A percentile compares a stretch with the other conserved stretches of the same genome.
Conservation (phyloP, 92 coral and sea anemone genomes). For the Phymanthus crucifer region DNA sequence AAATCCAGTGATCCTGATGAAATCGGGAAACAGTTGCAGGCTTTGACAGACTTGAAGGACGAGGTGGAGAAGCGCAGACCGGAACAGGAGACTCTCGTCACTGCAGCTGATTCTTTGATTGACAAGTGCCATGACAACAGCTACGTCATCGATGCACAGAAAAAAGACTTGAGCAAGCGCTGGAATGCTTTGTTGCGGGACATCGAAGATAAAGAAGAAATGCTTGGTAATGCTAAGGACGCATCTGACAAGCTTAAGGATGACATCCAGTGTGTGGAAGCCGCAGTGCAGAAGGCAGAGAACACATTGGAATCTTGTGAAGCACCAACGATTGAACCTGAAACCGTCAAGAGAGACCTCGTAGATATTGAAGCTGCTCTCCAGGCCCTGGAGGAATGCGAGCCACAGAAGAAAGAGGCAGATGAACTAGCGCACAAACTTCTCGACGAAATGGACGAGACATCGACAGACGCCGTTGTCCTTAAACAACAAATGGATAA, state of each 20-base stretch:
- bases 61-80: slow-evolving; percentile 78
- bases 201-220: slow-evolving; percentile 63
- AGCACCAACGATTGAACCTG: slow-evolving; percentile 67
- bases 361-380: slow-evolving; percentile 64
- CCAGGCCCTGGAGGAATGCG: slow-evolving; percentile 73
- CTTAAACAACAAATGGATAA: slow-evolving; percentile 71
- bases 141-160: slow-evolving; percentile 78
- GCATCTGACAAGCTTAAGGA: slow-evolving; percentile 60
- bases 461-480: slow-evolving; percentile 64
- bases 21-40: slow-evolving; percentile 68
- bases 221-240: slow-evolving; percentile 57
- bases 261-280: slow-evolving; percentile 64
- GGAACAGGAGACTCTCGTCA: slow-evolving; percentile 61
- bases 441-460: slow-evolving; percentile 75
- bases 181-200: slow-evolving; percentile 78
- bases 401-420: slow-evolving; percentile 70
- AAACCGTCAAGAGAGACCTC: slow-evolving; percentile 61
- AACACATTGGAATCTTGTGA: slow-evolving; percentile 58
- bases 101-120: slow-evolving; percentile 76
- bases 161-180: slow-evolving; percentile 65
- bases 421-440: slow-evolving; percentile 68
- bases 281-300: slow-evolving; percentile 68
- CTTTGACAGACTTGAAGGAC: slow-evolving; percentile 73
- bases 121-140: slow-evolving; percentile 82
- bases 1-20: slow-evolving; percentile 64